Evolutionary conservation across 92 coral and sea anemone genomes (phyloP), one percentile per base, ranked within the genome.

Genomic region (Plumapathes pennacea): DNA sequence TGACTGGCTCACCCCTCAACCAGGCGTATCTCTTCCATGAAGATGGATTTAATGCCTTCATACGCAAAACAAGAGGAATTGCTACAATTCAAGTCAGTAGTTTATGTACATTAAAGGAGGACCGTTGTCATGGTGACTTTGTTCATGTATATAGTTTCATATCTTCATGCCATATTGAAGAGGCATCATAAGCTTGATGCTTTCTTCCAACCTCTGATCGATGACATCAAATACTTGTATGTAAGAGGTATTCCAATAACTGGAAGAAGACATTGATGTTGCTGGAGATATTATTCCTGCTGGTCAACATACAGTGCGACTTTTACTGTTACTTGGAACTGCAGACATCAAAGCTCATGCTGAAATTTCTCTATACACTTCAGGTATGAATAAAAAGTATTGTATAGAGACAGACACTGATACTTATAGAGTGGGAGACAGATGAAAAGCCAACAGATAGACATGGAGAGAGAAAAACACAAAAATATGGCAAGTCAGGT

Each of bases 111-210:
- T 32, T 12, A 21, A 54, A 54, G 27, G 28, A 54, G 32, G 44
- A 32, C 11, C 43, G 44, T 2, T 10, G 13, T 14, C 32, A 39
- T 7, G 66, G 66, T 26, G 37, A 54, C 42, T 54, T 32, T 44
- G 9, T 33, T 0, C 29, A 40, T 52, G 59, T 52, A 4, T 34
- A 34, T 40, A 56, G 63, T 40, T 56, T 69, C 33, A 33, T 57
- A 57, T 85, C 76, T 0, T 63, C 81, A n/a, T 71, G 56, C 43
- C 20, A 50, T 3, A 51, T 84, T 5, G 29, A 57, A 14, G 85
- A 77, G 36, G 90, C 62, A 50, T 0, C 90, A 77, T 50, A 84
- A 77, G 49, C 42, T 77, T 11, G 85, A 84, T 84, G 67, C 85
- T 3, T 84, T 84, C 50, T 14, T 78, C 24, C 77, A 65, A 46